Evolutionary conservation across 2,888 invertebrate species (phyloP).

Genomic region (Pseudococcus longispinus): DNA sequence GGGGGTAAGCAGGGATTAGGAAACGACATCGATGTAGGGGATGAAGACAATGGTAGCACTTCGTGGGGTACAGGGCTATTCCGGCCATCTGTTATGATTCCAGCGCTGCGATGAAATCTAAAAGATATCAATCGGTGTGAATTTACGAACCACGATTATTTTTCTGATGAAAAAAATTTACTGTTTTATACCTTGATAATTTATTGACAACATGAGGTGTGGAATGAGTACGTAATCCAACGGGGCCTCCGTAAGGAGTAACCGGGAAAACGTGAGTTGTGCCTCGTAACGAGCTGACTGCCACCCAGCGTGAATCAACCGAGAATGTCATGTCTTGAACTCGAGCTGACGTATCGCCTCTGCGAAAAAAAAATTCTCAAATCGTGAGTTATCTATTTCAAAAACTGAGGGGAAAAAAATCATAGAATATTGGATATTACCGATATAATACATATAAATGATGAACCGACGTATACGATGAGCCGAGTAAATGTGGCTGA

Average conservation of each 20-base stretch:
- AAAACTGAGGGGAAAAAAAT: background rate
- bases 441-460: constrained; percentile 91
- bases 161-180: background rate
- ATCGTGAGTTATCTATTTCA: background rate
- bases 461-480: constrained; percentile 86
- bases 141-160: background rate
- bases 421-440: constrained; percentile 51
- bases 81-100: constrained; percentile 73
- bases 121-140: background rate
- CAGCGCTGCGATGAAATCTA: constrained; percentile 95
- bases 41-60: constrained; percentile 62
- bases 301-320: constrained; percentile 94
- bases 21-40: constrained; percentile 74
- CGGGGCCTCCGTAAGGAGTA: constrained; percentile 92
- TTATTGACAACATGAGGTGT: constrained; percentile 92
- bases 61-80: constrained; percentile 58
- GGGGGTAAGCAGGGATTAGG: constrained; percentile 61
- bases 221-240: constrained; percentile 93
- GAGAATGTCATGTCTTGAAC: constrained; percentile 89
- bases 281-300: constrained; percentile 91
- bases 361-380: constrained; percentile 59
- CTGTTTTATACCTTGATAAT: constrained; percentile 68
- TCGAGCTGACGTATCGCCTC: constrained; percentile 91
- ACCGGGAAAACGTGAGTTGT: constrained; percentile 98
- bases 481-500: constrained; percentile 89